Percentiles rank a stretch among this genome's conserved stretches.
phyloP scores from a whole-genome alignment of 1,140 invertebrate species.

The Lysiphlebus fabarum region DNA sequence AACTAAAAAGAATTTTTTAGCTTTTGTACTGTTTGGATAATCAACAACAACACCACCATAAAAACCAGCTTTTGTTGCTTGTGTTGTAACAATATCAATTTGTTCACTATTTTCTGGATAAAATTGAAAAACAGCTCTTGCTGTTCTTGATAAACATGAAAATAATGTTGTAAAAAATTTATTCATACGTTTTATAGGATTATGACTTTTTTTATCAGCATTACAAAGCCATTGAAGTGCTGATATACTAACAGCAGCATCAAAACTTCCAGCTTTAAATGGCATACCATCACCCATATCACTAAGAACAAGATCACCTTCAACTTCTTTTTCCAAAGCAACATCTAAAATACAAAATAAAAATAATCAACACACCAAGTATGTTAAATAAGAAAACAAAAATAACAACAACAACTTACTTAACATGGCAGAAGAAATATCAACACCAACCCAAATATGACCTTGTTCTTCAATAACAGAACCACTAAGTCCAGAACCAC shows the following conservation, averaged over 20 bases:
- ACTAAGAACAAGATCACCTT: conserved; percentile 85
- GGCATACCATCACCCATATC: conserved; percentile 97
- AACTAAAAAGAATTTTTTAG: conserved; percentile 92
- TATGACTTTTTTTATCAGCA: conserved; percentile 88
- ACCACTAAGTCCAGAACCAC: conserved; percentile 96
- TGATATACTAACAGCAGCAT: conserved; percentile 93
- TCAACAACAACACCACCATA: conserved; percentile 93
- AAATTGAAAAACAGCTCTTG: conserved; percentile 95
- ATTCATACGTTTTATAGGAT: conserved; percentile 84
- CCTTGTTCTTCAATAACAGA: conserved; percentile 87
- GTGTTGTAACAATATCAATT: conserved; percentile 87
- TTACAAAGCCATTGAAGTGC: conserved; percentile 99
- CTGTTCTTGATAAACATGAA: conserved; percentile 77
- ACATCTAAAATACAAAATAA: conserved; percentile 63
- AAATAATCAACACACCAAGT: conserved; percentile 13
- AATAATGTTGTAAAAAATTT: conserved; percentile 92
- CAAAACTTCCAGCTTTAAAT: conserved; percentile 91
- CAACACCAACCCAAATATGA: conserved; percentile 92
- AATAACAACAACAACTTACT: conserved; percentile 50
- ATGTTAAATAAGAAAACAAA: not conserved
- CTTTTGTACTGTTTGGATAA: conserved; percentile 96
- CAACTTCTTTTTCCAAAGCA: conserved; percentile 85
- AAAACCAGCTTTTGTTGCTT: conserved; percentile 96
- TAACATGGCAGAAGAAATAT: conserved; percentile 93
- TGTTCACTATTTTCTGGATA: conserved; percentile 95